Conservation (phyloP, 1,140 invertebrate genomes). For the Sycophila sp. region DNA sequence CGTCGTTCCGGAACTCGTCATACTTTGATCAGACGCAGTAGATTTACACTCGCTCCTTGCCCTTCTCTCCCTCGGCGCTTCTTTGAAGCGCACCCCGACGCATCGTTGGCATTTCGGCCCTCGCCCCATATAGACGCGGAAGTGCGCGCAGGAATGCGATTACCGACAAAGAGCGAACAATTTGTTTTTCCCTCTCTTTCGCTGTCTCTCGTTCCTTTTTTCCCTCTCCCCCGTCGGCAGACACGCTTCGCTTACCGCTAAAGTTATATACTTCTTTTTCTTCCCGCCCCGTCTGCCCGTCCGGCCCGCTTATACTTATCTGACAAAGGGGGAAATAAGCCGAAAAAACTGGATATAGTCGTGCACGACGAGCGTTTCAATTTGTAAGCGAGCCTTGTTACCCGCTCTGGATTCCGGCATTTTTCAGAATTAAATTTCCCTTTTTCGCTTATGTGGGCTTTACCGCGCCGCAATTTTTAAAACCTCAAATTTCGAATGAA, state of each 20-base stretch:
- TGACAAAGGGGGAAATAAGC: background rate
- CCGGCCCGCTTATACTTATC: background rate
- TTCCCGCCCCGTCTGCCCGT: background rate
- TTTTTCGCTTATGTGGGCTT: no score
- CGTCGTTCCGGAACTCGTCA: constrained; percentile 47
- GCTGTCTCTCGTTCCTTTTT: no score
- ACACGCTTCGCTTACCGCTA: constrained; percentile 10
- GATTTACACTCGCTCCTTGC: constrained; percentile 48
- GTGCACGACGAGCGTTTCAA: background rate
- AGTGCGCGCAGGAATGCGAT: constrained; percentile 44
- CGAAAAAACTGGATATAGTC: constrained; percentile 16
- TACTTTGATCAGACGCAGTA: constrained; percentile 56
- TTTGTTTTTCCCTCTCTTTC: constrained; percentile 14
- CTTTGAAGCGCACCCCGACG: constrained; percentile 50
- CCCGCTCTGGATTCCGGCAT: no score
- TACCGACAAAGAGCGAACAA: constrained; percentile 38
- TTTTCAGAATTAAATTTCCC: no score
- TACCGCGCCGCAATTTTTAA: no score
- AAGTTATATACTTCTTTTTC: constrained; percentile 19
- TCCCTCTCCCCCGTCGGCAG: background rate
- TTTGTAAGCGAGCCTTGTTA: background rate
- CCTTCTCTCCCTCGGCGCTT: constrained; percentile 27
- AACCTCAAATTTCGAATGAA: no score
- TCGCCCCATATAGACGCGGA: constrained; percentile 29
- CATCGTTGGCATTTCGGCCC: constrained; percentile 45